These are phyloP conservation scores for Dryocosmus kuriphilus DNA, from an alignment of 2,888 invertebrate species.

Conservation along the genomic window DNA sequence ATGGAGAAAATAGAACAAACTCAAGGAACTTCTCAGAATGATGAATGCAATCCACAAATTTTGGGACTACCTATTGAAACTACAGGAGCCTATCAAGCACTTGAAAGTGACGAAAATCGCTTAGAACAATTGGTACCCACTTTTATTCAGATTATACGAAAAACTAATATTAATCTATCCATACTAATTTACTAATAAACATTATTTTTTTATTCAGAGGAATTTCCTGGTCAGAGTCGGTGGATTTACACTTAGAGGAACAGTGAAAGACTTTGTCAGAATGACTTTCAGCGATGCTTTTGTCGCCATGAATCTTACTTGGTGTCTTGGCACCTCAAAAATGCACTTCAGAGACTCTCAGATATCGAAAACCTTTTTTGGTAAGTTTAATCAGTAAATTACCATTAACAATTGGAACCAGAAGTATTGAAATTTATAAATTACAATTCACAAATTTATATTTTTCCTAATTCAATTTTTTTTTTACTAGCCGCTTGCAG, in stretches of 20 bases:
- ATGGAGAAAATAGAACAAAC: slow-evolving; percentile 24
- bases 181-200: neutral
- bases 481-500: slow-evolving; percentile 24
- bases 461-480: neutral
- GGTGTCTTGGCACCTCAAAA: slow-evolving; percentile 31
- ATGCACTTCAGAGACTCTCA: slow-evolving; percentile 31
- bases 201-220: slow-evolving; percentile 1
- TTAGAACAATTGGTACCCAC: slow-evolving; percentile 32
- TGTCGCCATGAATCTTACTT: slow-evolving; percentile 27
- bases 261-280: slow-evolving; percentile 23
- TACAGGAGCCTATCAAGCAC: slow-evolving; percentile 25
- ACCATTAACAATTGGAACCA: neutral
- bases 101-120: slow-evolving; percentile 17
- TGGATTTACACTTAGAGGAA: slow-evolving; percentile 21
- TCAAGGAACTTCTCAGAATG: slow-evolving; percentile 13
- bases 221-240: slow-evolving; percentile 23
- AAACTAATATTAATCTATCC: neutral
- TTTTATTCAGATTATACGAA: neutral
- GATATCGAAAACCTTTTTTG: slow-evolving; percentile 20
- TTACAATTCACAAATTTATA: neutral
- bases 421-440: neutral
- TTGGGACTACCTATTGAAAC: slow-evolving; percentile 31
- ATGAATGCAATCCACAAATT: slow-evolving; percentile 27
- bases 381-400: neutral
- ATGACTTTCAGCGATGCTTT: slow-evolving; percentile 24